phyloP scores from a whole-genome alignment of 2,113 vertebrate species.

The Noctilio leporinus region DNA sequence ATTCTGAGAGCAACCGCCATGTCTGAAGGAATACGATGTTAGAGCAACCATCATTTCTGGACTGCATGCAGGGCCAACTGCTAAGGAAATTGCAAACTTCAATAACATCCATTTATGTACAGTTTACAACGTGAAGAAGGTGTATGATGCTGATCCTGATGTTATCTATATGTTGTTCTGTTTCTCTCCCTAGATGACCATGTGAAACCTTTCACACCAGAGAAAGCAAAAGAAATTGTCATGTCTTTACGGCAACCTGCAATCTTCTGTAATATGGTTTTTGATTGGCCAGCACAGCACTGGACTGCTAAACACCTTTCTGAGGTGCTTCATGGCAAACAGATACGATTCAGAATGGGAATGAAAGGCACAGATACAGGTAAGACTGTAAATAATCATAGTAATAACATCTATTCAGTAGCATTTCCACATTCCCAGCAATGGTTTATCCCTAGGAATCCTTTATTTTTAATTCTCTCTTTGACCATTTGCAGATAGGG shows the following conservation, averaged over 20 bases:
- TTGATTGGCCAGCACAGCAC: slow-evolving; percentile 85
- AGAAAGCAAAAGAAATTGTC: slow-evolving; percentile 83
- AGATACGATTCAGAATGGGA: slow-evolving; percentile 88
- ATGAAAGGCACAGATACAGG: slow-evolving; percentile 77
- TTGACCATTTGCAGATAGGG: not conserved
- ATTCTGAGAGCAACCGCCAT: no score
- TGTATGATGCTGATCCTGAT: no score
- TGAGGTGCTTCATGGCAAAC: slow-evolving; percentile 77
- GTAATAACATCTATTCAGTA: not conserved
- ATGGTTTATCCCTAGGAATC: not conserved
- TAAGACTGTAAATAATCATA: slow-evolving; percentile 65
- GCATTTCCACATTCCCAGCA: not conserved
- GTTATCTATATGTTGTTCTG: slow-evolving; percentile 26
- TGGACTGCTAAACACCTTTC: slow-evolving; percentile 88
- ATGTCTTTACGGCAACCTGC: slow-evolving; percentile 85
- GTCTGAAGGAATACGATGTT: no score
- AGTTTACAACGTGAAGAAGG: no score
- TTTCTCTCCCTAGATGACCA: slow-evolving; percentile 73
- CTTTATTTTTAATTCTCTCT: slow-evolving; percentile 3
- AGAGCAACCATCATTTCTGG: no score
- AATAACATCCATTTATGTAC: no score
- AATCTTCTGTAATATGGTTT: slow-evolving; percentile 88
- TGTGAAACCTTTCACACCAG: slow-evolving; percentile 87
- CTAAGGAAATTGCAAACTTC: no score
- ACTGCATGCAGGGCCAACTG: no score